These are phyloP conservation scores for Muscicapa adusta DNA, from an alignment of 2,113 vertebrate species.

Conservation along the genomic window DNA sequence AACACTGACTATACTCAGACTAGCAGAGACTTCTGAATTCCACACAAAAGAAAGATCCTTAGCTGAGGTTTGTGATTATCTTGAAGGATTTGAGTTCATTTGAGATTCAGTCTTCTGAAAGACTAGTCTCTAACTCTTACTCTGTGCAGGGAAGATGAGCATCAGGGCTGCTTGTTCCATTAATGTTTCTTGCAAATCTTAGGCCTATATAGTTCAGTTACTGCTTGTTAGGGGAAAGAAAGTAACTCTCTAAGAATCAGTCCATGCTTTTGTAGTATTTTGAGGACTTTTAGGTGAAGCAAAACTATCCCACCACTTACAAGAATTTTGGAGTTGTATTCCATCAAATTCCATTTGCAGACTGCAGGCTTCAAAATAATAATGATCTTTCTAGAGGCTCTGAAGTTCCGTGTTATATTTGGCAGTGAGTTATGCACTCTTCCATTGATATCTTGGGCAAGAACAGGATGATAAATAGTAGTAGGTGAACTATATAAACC, in stretches of 20 bases:
- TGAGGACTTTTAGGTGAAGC: background rate
- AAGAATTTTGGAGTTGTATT: background rate
- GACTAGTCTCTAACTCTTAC: background rate
- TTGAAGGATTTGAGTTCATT: background rate
- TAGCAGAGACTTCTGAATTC: background rate
- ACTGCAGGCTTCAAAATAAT: background rate
- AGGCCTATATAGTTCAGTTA: background rate
- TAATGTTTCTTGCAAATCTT: background rate
- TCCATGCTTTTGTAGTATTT: background rate
- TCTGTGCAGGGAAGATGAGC: background rate
- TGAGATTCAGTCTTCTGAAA: background rate
- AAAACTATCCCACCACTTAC: background rate
- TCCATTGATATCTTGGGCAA: background rate
- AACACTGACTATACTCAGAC: background rate
- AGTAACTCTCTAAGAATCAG: background rate
- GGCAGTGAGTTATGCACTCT: background rate
- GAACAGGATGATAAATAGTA: background rate
- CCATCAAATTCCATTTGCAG: background rate
- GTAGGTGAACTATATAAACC: background rate
- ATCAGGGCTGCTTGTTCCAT: background rate
- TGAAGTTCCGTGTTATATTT: background rate
- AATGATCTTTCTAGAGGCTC: background rate
- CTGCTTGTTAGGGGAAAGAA: background rate
- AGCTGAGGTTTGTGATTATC: background rate
- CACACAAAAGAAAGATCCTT: background rate